These are phyloP conservation scores for Drosophila funebris DNA, from an alignment of 1,140 invertebrate species.

Conservation along the genomic window DNA sequence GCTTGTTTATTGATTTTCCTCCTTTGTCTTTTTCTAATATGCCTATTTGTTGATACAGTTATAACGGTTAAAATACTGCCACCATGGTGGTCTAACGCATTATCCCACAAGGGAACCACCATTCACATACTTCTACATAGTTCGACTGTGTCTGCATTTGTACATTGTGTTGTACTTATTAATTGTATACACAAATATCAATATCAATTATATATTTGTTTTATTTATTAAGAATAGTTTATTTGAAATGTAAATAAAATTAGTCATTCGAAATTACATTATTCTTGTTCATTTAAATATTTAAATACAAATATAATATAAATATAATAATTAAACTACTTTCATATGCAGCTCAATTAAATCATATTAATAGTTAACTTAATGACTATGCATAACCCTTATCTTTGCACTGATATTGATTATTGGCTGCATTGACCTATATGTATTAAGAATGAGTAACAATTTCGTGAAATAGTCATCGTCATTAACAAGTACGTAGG, in stretches of 20 bases:
- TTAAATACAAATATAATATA: too few species aligned
- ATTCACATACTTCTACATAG: not conserved
- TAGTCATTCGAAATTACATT: too few species aligned
- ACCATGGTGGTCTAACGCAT: not conserved
- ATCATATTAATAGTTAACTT: not conserved
- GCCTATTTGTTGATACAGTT: conserved; percentile 22
- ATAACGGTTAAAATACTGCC: conserved; percentile 18
- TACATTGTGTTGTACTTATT: too few species aligned
- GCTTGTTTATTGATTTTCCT: conserved; percentile 40
- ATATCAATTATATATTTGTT: too few species aligned
- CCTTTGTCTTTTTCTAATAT: conserved; percentile 41
- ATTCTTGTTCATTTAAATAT: too few species aligned
- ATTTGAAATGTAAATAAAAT: too few species aligned
- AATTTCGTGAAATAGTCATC: not conserved
- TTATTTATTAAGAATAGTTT: too few species aligned
- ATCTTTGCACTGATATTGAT: conserved; percentile 28
- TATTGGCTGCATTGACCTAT: conserved; percentile 30
- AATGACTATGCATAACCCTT: not conserved
- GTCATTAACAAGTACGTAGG: conserved; percentile 18
- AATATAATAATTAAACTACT: too few species aligned
- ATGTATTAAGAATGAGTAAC: conserved; percentile 12
- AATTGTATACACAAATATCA: not conserved
- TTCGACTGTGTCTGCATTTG: conserved; percentile 7
- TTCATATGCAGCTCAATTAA: too few species aligned
- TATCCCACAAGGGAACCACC: not conserved